Percentiles rank a stretch among this genome's conserved stretches.
Conservation (phyloP, 1,140 invertebrate genomes). For the Trinorchestia longiramus region DNA sequence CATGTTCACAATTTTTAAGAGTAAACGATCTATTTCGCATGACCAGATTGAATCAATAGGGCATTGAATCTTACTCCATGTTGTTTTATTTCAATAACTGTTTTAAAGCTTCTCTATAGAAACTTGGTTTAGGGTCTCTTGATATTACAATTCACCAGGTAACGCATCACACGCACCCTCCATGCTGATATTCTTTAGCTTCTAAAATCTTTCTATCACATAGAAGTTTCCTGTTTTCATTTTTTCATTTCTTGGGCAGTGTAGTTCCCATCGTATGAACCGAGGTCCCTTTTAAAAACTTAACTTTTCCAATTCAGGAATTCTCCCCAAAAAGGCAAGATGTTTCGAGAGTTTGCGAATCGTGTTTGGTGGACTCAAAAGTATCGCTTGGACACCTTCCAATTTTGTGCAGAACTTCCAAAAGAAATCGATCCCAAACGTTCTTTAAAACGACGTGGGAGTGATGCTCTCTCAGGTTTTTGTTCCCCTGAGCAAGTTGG, state of each 20-base stretch:
- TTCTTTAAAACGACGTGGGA: neutral
- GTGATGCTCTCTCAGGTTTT: neutral
- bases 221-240: too few relatives aligned
- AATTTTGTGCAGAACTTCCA: neutral
- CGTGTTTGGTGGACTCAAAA: slow-evolving; percentile 46
- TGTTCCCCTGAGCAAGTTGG: neutral
- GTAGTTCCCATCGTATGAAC: neutral
- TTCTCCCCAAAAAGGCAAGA: slow-evolving; percentile 8
- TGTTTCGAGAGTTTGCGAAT: slow-evolving; percentile 44
- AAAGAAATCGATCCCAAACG: slow-evolving; percentile 26
- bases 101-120: too few relatives aligned
- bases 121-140: too few relatives aligned
- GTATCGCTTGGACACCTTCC: slow-evolving; percentile 48
- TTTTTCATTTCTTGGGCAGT: neutral
- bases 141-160: too few relatives aligned
- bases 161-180: too few relatives aligned
- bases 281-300: neutral
- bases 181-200: too few relatives aligned
- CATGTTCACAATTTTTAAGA: too few relatives aligned
- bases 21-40: too few relatives aligned
- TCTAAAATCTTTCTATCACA: too few relatives aligned
- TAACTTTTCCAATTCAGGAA: slow-evolving; percentile 40
- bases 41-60: too few relatives aligned
- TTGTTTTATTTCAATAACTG: too few relatives aligned
- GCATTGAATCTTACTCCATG: too few relatives aligned